phyloP scores from a whole-genome alignment of 2,888 invertebrate species.

The Halictus quadricinctus region DNA sequence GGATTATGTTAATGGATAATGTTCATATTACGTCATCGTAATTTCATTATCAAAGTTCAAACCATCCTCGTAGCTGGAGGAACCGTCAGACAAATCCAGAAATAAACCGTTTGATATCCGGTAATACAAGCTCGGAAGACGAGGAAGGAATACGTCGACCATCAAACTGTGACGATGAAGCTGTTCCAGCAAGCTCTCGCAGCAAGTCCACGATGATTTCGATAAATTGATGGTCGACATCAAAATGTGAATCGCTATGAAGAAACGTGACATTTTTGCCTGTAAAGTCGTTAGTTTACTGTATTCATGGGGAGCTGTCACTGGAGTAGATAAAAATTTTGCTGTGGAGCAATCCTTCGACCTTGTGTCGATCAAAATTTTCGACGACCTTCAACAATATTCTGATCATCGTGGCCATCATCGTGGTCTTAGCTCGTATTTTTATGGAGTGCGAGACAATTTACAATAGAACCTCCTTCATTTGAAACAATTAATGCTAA shows the following conservation, averaged over 20 bases:
- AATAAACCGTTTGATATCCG: neutral
- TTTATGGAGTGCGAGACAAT: neutral
- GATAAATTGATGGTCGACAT: slow-evolving; percentile 1
- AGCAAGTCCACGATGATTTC: neutral
- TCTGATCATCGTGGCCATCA: neutral
- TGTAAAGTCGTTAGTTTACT: neutral
- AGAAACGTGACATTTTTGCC: neutral
- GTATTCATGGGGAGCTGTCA: neutral
- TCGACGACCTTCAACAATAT: neutral
- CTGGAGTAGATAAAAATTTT: neutral
- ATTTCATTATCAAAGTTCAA: neutral
- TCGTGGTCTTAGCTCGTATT: neutral
- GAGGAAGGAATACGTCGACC: neutral
- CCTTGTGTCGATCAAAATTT: neutral
- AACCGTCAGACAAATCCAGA: neutral
- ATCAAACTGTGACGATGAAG: neutral
- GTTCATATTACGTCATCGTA: neutral
- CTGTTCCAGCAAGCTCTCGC: neutral
- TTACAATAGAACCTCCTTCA: too few species aligned
- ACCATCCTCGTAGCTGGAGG: neutral
- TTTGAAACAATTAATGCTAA: too few species aligned
- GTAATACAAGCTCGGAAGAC: neutral
- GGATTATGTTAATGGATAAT: neutral
- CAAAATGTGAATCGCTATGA: neutral
- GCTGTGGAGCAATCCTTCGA: neutral